A percentile compares a stretch with the other conserved stretches of the same genome.
Conservation (phyloP, 2,888 invertebrate species). For the Ischnura elegans region DNA sequence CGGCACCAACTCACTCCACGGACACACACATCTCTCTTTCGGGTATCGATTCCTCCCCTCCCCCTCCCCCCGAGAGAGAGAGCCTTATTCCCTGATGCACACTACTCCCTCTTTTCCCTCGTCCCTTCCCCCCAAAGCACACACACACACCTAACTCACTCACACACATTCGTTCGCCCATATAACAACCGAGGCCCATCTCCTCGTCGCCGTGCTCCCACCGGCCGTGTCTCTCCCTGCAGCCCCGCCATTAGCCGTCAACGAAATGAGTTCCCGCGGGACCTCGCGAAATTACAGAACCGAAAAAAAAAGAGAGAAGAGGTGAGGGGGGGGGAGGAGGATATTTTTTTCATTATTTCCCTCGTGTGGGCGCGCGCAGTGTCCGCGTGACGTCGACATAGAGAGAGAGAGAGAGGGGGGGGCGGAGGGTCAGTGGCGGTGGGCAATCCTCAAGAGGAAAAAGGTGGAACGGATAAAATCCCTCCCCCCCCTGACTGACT, state of each 20-base stretch:
- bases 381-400: background rate
- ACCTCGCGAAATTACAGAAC: constrained; percentile 66
- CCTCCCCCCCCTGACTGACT: background rate
- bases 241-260: constrained; percentile 61
- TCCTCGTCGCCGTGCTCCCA: background rate
- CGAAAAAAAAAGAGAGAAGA: constrained; percentile 37
- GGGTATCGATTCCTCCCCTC: constrained; percentile 50
- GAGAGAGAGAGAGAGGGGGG: background rate
- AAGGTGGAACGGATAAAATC: constrained; percentile 37
- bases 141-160: background rate
- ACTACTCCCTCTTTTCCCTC: background rate
- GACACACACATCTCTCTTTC: constrained; percentile 53
- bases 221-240: constrained; percentile 37
- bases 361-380: constrained; percentile 14
- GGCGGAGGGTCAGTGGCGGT: background rate
- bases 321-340: background rate
- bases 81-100: constrained; percentile 53
- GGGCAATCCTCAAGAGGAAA: constrained; percentile 44
- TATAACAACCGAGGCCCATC: too few relatives aligned
- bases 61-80: background rate
- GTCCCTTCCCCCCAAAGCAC: background rate
- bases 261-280: constrained; percentile 62
- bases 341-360: constrained; percentile 46
- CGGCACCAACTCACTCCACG: constrained; percentile 44
- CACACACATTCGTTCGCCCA: background rate